Percentiles rank a stretch among this genome's conserved stretches.
phyloP scores from a whole-genome alignment of 2,113 vertebrate genomes.

The Noturus placidus region DNA sequence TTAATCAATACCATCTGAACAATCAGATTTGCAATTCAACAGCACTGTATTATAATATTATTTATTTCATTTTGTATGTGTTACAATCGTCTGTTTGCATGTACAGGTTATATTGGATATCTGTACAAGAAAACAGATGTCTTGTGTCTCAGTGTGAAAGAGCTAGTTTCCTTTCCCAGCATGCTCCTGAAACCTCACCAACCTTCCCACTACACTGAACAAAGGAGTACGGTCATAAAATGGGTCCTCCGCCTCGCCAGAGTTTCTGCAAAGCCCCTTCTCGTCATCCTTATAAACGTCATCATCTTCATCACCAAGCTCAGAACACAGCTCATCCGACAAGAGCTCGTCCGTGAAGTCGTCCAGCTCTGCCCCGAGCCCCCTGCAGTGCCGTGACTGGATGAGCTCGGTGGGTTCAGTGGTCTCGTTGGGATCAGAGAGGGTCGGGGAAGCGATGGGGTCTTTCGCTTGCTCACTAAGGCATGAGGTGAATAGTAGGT shows the following conservation, averaged over 20 bases:
- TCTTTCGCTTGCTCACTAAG: conserved; percentile 98
- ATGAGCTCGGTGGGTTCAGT: conserved; percentile 96
- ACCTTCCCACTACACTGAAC: conserved; percentile 99
- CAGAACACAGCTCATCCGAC: conserved; percentile 86
- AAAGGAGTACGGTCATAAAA: conserved; percentile 99
- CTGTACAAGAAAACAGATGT: conserved; percentile 28
- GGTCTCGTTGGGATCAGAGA: conserved; percentile 90
- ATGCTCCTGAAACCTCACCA: conserved; percentile 97
- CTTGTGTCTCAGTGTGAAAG: conserved; percentile 81
- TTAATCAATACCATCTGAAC: neutral
- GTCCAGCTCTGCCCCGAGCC: conserved; percentile 78
- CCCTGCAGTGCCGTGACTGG: conserved; percentile 86
- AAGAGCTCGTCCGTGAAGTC: conserved; percentile 86
- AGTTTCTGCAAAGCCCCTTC: conserved; percentile 69
- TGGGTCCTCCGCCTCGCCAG: conserved; percentile 91
- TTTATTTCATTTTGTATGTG: neutral
- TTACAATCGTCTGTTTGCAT: neutral
- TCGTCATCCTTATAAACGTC: conserved; percentile 71
- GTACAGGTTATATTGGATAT: neutral
- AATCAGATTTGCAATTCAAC: neutral
- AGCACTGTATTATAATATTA: neutral
- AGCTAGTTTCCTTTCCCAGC: conserved; percentile 96
- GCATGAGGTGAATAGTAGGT: conserved; percentile 98
- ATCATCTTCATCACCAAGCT: conserved; percentile 71
- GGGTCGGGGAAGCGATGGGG: conserved; percentile 96